A percentile compares a stretch with the other conserved stretches of the same genome.
Conservation (phyloP, 2,797 vertebrate genomes). For the Streptopelia turtur region DNA sequence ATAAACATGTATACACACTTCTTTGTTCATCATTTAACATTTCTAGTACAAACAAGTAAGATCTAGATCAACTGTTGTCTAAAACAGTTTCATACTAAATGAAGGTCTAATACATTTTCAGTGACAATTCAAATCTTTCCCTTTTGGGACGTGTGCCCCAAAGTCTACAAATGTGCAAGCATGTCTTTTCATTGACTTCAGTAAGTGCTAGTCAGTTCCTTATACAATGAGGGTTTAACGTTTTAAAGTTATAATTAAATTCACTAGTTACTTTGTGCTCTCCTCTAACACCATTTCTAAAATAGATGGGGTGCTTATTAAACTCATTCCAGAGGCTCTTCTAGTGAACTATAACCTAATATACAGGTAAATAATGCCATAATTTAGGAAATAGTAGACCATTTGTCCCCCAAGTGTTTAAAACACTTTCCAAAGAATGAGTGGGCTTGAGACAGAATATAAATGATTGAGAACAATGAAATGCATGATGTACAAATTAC, state of each 20-base stretch:
- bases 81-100: neutral
- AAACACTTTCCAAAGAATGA: neutral
- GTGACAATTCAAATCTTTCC: neutral
- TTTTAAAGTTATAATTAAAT: neutral
- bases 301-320: neutral
- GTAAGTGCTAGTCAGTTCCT: neutral
- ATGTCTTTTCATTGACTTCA: neutral
- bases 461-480: neutral
- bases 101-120: neutral
- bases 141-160: rapidly evolving
- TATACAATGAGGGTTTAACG: neutral
- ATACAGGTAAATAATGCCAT: neutral
- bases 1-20: neutral
- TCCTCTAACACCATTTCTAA: neutral
- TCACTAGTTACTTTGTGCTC: neutral
- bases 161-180: neutral
- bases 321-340: neutral
- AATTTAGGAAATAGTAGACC: neutral
- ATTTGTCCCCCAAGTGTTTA: neutral
- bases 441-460: neutral
- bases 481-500: neutral
- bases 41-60: neutral
- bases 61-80: neutral
- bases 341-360: neutral
- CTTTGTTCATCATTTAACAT: neutral